Percentiles rank a stretch among this genome's conserved stretches.
These are phyloP conservation scores for Cephus runcator DNA, from an alignment of 2,888 invertebrate species.

Conservation along the genomic window DNA sequence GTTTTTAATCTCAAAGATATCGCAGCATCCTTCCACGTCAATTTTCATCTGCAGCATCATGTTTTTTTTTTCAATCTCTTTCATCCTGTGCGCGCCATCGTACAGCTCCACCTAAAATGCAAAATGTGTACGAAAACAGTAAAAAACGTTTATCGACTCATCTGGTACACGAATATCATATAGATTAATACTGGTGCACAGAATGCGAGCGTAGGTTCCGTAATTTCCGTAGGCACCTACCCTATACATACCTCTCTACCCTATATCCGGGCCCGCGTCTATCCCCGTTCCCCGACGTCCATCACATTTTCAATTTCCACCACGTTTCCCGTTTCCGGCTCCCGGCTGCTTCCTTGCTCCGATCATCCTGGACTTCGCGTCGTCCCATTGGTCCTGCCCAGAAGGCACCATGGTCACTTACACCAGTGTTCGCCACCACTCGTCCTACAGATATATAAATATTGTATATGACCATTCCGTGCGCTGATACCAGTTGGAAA, in stretches of 20 bases:
- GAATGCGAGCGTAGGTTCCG: slow-evolving; percentile 34
- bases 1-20: too few species aligned
- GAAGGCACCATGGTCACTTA: slow-evolving; percentile 8
- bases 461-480: neutral
- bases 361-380: slow-evolving; percentile 19
- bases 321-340: slow-evolving; percentile 64
- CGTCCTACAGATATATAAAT: neutral
- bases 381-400: slow-evolving; percentile 25
- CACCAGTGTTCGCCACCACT: neutral
- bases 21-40: too few species aligned
- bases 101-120: neutral
- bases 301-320: slow-evolving; percentile 66
- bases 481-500: too few species aligned
- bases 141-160: neutral
- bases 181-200: slow-evolving; percentile 32
- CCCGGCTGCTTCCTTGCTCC: slow-evolving; percentile 26
- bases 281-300: slow-evolving; percentile 42
- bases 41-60: too few species aligned
- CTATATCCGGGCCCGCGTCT: slow-evolving; percentile 47
- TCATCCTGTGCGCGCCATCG: too few species aligned
- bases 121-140: too few species aligned
- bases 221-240: slow-evolving; percentile 41
- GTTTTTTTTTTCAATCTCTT: neutral
- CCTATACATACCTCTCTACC: slow-evolving; percentile 25
- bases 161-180: neutral